Percentiles rank a stretch among this genome's conserved stretches.
Conservation (phyloP, 2,113 vertebrate genomes). For the Protobothrops flavoviridis region DNA sequence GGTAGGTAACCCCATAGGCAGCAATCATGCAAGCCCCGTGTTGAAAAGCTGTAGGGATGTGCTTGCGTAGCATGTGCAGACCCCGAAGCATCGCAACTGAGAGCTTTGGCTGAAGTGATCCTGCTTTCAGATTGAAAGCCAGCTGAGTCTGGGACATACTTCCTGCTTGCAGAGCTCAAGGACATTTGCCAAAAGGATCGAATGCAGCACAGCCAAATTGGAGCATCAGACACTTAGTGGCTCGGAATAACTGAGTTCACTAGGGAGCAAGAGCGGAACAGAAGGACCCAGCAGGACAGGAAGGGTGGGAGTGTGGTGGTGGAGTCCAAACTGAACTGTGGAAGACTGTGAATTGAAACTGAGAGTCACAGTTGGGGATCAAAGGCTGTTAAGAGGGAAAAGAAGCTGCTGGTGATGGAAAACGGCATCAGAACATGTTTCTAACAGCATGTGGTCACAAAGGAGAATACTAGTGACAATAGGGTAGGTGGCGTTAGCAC, state of each 20-base stretch:
- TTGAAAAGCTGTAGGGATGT: neutral
- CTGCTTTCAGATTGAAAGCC: neutral
- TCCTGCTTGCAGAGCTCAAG: slow-evolving; percentile 15
- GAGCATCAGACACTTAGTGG: neutral
- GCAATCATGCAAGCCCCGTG: neutral
- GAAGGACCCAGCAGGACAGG: neutral
- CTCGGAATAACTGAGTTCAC: slow-evolving; percentile 4
- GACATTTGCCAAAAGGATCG: slow-evolving; percentile 8
- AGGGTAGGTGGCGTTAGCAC: no score
- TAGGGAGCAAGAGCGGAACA: slow-evolving; percentile 2
- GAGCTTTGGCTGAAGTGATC: neutral
- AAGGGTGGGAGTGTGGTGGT: neutral
- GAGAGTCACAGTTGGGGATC: neutral
- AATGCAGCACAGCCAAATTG: neutral
- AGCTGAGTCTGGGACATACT: neutral
- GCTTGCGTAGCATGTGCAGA: neutral
- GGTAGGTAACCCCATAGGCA: neutral
- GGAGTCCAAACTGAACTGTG: neutral
- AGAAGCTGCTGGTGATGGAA: neutral
- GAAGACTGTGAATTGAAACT: neutral
- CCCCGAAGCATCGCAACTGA: neutral
- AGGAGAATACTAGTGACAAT: neutral
- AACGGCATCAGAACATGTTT: neutral
- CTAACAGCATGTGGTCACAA: neutral
- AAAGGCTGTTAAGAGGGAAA: neutral